Conservation (phyloP, 1,140 invertebrate species). For the Mercenaria mercenaria region DNA sequence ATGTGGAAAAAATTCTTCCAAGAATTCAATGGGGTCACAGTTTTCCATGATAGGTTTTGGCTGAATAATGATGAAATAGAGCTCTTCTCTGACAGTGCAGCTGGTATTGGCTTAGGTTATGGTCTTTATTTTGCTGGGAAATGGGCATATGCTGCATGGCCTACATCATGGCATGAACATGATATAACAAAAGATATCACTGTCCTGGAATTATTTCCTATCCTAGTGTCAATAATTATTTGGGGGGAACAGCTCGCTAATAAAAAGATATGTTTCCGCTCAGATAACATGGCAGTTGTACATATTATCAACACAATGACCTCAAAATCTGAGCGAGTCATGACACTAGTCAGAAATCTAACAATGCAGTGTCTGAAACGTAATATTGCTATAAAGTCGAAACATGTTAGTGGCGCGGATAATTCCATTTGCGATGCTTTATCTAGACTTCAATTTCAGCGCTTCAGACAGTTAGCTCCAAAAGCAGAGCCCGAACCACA, state of each 20-base stretch:
- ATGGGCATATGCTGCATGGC: background rate
- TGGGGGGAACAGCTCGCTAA: conserved; percentile 27
- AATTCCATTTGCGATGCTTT: conserved; percentile 44
- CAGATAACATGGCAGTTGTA: conserved; percentile 39
- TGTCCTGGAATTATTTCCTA: conserved; percentile 29
- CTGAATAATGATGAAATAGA: background rate
- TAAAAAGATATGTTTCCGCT: conserved; percentile 18
- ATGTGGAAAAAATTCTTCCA: conserved; percentile 1
- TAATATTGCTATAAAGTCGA: conserved; percentile 11
- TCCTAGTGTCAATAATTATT: background rate
- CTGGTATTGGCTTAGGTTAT: background rate
- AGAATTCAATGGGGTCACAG: background rate
- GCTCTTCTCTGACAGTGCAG: background rate
- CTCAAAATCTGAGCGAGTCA: background rate
- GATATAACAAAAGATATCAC: conserved; percentile 13
- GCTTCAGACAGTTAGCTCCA: conserved; percentile 19
- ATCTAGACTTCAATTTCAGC: background rate
- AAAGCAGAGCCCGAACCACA: background rate
- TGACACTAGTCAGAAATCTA: background rate
- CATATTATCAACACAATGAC: conserved; percentile 21
- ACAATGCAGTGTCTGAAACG: conserved; percentile 12
- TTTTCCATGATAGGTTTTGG: conserved; percentile 49
- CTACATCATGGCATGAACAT: background rate
- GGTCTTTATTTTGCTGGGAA: conserved; percentile 30
- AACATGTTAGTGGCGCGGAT: background rate